Conservation (phyloP, 2,888 invertebrate genomes). For the Enchytraeus crypticus region DNA sequence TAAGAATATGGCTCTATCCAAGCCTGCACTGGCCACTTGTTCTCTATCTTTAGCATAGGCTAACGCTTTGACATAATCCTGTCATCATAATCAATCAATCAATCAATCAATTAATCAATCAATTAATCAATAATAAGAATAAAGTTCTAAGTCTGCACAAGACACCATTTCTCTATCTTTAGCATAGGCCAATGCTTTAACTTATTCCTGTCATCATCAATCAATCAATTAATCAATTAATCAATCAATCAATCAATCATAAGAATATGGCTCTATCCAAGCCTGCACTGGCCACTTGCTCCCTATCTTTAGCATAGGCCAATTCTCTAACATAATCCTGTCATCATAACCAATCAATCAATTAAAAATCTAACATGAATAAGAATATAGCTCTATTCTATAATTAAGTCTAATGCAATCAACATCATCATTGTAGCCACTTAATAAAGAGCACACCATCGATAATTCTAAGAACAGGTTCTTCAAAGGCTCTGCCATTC, state of each 20-base stretch:
- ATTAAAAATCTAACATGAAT: neutral
- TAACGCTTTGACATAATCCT: constrained; percentile 91
- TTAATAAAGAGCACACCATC: too few relatives aligned
- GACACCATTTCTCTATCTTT: constrained; percentile 82
- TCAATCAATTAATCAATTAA: neutral
- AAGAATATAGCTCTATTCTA: neutral
- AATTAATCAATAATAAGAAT: constrained; percentile 1
- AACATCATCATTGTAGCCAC: too few relatives aligned
- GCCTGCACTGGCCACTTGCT: constrained; percentile 82
- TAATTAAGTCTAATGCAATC: too few relatives aligned
- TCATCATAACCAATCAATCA: constrained; percentile 12
- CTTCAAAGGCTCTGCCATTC: too few relatives aligned
- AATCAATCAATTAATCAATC: neutral
- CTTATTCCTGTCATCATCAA: constrained; percentile 65
- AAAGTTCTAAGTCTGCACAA: constrained; percentile 57
- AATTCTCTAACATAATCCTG: constrained; percentile 90
- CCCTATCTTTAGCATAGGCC: constrained; percentile 93
- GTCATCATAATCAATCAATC: constrained; percentile 12
- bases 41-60: constrained; percentile 96
- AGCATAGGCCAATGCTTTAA: constrained; percentile 92
- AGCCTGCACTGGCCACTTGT: constrained; percentile 78
- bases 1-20: constrained; percentile 89
- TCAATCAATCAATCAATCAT: constrained; percentile 54
- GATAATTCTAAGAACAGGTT: too few relatives aligned
- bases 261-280: constrained; percentile 90